phyloP scores from a whole-genome alignment of 2,797 vertebrate species.

The Lacerta agilis region DNA sequence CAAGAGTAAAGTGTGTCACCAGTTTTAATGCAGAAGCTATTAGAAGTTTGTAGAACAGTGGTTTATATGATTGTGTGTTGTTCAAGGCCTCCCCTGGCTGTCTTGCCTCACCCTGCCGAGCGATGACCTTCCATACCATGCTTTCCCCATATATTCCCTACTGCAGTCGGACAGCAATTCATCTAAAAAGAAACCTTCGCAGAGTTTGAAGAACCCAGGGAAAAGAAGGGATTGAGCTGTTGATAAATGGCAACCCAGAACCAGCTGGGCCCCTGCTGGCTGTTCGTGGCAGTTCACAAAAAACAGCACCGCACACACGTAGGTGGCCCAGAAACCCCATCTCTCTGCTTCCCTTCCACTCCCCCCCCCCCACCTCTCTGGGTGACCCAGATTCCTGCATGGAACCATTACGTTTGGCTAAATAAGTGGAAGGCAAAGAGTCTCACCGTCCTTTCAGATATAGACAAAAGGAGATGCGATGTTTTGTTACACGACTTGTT shows the following conservation, averaged over 20 bases:
- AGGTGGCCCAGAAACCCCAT: background rate
- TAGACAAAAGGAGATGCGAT: background rate
- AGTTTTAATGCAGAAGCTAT: background rate
- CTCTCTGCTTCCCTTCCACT: background rate
- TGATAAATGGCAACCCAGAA: background rate
- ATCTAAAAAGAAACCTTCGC: background rate
- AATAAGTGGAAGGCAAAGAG: background rate
- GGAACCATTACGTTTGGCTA: background rate
- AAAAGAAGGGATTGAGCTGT: background rate
- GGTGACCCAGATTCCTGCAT: slow-evolving; percentile 16
- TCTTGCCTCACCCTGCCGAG: too few species aligned
- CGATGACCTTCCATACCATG: background rate
- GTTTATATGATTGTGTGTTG: background rate
- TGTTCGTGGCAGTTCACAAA: background rate
- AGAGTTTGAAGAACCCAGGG: background rate
- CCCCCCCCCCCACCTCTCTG: background rate
- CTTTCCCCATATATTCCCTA: background rate
- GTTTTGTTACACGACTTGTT: background rate
- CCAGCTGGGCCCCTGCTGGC: background rate
- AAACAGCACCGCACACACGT: background rate
- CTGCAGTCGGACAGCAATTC: background rate
- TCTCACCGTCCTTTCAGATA: background rate
- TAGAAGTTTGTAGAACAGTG: background rate
- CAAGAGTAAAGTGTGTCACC: background rate
- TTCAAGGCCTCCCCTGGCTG: background rate